Base-by-base conservation (phyloP, 2,113 vertebrate genomes). In the Candoia aspera region DNA sequence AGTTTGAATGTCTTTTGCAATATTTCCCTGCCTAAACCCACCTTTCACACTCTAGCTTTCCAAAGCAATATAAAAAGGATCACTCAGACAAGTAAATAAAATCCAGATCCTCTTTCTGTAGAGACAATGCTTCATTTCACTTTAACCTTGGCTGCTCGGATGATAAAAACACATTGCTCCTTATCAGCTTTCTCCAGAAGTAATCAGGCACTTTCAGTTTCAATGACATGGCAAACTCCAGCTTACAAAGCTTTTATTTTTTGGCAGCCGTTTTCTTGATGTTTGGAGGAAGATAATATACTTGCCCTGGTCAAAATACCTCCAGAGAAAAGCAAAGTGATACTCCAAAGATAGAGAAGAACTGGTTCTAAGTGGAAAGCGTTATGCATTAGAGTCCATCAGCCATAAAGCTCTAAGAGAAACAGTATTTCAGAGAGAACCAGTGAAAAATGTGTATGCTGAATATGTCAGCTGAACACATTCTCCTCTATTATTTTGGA, bases 141-240 rank as follows among this genome's bases (percentile, higher is more conserved):
- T 62, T 95, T 60, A 90, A 89, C 46, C 84, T 1, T 49, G 2
- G 96, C 96, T 95, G 96, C 96, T 94, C 94, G 93, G 96, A 95
- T 89, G 95, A 94, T 95, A 94, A 92, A 90, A 94, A 96, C 94
- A 95, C 94, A 96, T 96, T 96, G 94, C 95, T 95, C 90, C 95
- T 97, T 97, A 97, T 96, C 96, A 94, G 91, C 93, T 96, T 95
- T 93, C 95, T 96, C 93, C 19, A 90, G 94, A 83, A 95, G 91
- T 91, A 95, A 90, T 94, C 91, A 87, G 90, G 90, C 93, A 84
- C 92, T 95, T 93, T 87, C 96, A 90, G 92, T 95, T 94, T 93
- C 94, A 94, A 89, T 19, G 54, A 95, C 90, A 95, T 93, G 93
- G 91, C 94, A 96, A 96, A 95, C 94, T 95, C 95, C 95, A 96